These are phyloP conservation scores for Brenthis ino DNA, from an alignment of 2,888 invertebrate genomes.

Conservation along the genomic window DNA sequence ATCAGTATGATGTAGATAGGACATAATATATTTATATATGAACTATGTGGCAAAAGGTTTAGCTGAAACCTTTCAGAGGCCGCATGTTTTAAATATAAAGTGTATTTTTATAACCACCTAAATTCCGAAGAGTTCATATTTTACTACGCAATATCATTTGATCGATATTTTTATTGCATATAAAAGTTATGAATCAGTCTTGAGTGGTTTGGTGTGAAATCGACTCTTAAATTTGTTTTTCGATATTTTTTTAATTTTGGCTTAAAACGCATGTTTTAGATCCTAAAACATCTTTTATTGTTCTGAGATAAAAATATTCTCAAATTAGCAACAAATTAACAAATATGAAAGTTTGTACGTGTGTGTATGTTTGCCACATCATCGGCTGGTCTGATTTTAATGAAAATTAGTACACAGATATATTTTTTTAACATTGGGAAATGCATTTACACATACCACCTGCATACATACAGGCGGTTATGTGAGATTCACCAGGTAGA, in stretches of 20 bases:
- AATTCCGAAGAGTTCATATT: constrained; percentile 25
- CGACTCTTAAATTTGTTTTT: constrained; percentile 6
- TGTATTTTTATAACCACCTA: constrained; percentile 38
- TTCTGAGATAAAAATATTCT: too few relatives aligned
- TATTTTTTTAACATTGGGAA: too few relatives aligned
- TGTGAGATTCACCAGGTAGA: too few relatives aligned
- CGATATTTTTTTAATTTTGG: background rate
- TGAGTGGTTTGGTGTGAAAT: constrained; percentile 23
- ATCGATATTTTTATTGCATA: constrained; percentile 39
- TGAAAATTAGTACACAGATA: too few relatives aligned
- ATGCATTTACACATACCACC: too few relatives aligned
- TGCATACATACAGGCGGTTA: too few relatives aligned
- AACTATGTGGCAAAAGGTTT: background rate
- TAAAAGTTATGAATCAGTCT: constrained; percentile 34
- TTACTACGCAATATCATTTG: constrained; percentile 31
- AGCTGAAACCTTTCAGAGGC: constrained; percentile 21
- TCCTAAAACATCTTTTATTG: too few relatives aligned
- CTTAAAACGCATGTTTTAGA: too few relatives aligned
- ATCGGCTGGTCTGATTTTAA: too few relatives aligned
- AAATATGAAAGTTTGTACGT: too few relatives aligned
- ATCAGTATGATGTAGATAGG: background rate
- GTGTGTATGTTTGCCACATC: too few relatives aligned
- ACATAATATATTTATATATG: background rate
- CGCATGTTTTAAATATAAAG: constrained; percentile 36
- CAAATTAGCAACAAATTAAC: too few relatives aligned